phyloP scores from a whole-genome alignment of 2,888 invertebrate genomes.

The Pandemis corylana region DNA sequence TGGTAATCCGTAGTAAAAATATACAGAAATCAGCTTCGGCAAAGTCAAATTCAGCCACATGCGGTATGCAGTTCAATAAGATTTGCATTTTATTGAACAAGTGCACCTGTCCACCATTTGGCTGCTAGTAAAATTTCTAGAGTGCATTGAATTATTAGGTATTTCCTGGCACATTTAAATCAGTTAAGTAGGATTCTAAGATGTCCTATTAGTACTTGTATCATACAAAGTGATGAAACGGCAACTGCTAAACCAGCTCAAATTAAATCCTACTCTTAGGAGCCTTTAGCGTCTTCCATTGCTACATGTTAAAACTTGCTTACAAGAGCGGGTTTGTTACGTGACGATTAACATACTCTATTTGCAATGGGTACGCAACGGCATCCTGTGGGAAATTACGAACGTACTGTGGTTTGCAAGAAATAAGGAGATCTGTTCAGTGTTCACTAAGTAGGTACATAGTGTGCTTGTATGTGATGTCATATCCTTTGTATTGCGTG shows the following conservation, averaged over 20 bases:
- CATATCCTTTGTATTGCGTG: background rate
- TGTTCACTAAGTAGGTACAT: background rate
- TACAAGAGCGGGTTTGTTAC: conserved; percentile 1
- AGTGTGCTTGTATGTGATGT: background rate
- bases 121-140: background rate
- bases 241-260: too few relatives aligned
- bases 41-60: background rate
- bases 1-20: too few relatives aligned
- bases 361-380: background rate
- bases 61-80: conserved; percentile 2
- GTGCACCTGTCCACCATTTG: background rate
- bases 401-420: conserved; percentile 11
- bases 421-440: background rate
- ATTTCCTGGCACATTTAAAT: background rate
- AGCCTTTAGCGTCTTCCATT: background rate
- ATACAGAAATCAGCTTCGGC: background rate
- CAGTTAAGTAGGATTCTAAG: background rate
- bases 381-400: conserved; percentile 5
- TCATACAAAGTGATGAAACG: too few relatives aligned
- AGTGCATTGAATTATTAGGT: background rate
- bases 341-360: conserved; percentile 2
- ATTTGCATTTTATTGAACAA: conserved; percentile 11
- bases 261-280: background rate
- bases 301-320: background rate
- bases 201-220: too few relatives aligned